Conservation (phyloP, 2,113 vertebrate species). For the Chloroceryle aenea region DNA sequence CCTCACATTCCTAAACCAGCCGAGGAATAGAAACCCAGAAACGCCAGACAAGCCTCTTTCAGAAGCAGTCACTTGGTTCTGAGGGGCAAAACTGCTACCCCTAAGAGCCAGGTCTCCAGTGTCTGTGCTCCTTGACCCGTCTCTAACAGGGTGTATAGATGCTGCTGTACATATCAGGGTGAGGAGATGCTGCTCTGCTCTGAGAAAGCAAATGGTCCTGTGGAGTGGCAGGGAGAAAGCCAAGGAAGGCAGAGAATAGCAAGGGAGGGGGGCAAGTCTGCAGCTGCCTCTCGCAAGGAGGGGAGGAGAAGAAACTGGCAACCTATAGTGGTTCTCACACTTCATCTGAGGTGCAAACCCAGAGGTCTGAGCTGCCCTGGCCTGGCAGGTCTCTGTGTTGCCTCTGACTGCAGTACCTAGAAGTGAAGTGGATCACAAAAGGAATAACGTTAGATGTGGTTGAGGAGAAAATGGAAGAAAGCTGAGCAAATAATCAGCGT, state of each 20-base stretch:
- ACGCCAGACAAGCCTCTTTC: not conserved
- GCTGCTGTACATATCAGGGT: not conserved
- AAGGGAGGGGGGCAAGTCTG: not conserved
- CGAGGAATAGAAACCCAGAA: not conserved
- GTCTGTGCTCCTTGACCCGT: not conserved
- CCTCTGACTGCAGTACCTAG: not conserved
- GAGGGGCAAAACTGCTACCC: not conserved
- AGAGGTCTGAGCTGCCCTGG: not conserved
- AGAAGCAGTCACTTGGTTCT: not conserved
- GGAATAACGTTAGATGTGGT: not conserved
- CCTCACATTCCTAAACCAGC: not conserved
- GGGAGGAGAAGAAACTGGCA: not conserved
- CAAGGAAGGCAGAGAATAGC: not conserved
- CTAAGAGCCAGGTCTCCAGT: not conserved
- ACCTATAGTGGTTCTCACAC: not conserved
- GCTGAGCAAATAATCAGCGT: constrained; percentile 2
- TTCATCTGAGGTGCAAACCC: not conserved
- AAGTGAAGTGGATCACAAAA: not conserved
- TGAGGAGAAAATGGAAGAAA: constrained; percentile 8
- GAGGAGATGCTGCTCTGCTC: not conserved
- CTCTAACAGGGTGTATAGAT: not conserved
- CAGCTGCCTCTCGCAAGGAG: not conserved
- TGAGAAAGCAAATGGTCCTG: not conserved
- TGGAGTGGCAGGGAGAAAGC: not conserved
- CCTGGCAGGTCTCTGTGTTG: not conserved